Evolutionary conservation across 92 coral and sea anemone species (phyloP).

Genomic region (Plumapathes pennacea): DNA sequence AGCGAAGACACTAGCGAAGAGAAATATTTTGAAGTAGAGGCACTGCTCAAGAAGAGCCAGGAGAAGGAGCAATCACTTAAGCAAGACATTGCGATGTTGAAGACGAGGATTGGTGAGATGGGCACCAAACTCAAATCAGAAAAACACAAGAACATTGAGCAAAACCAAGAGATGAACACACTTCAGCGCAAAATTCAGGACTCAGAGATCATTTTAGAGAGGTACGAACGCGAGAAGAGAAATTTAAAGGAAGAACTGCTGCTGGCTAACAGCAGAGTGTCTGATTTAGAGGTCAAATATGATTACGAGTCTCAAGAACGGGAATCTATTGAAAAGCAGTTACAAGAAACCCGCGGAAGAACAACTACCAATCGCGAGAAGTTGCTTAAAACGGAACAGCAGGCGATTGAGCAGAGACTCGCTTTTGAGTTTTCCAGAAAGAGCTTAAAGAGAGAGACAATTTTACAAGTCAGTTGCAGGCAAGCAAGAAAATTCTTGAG

Average conservation of each 20-base stretch:
- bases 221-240: constrained; percentile 57
- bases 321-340: constrained; percentile 52
- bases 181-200: constrained; percentile 51
- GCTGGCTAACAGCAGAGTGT: constrained; percentile 44
- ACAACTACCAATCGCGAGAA: constrained; percentile 52
- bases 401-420: constrained; percentile 60
- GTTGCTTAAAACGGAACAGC: constrained; percentile 64
- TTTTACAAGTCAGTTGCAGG: constrained; percentile 36
- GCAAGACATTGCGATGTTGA: constrained; percentile 53
- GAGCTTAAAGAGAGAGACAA: constrained; percentile 66
- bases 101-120: constrained; percentile 38
- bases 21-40: constrained; percentile 49
- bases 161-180: constrained; percentile 51
- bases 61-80: constrained; percentile 66
- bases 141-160: constrained; percentile 64
- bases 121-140: constrained; percentile 57
- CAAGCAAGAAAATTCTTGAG: constrained; percentile 54
- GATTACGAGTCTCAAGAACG: constrained; percentile 78
- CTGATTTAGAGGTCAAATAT: constrained; percentile 78
- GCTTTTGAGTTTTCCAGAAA: constrained; percentile 55
- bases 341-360: constrained; percentile 65
- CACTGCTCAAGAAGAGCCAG: constrained; percentile 52
- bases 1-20: constrained; percentile 43
- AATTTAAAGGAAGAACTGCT: constrained; percentile 54
- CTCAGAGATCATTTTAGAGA: constrained; percentile 34